These are phyloP conservation scores for Catocala nupta DNA, from an alignment of 2,888 invertebrate genomes.

Conservation along the genomic window DNA sequence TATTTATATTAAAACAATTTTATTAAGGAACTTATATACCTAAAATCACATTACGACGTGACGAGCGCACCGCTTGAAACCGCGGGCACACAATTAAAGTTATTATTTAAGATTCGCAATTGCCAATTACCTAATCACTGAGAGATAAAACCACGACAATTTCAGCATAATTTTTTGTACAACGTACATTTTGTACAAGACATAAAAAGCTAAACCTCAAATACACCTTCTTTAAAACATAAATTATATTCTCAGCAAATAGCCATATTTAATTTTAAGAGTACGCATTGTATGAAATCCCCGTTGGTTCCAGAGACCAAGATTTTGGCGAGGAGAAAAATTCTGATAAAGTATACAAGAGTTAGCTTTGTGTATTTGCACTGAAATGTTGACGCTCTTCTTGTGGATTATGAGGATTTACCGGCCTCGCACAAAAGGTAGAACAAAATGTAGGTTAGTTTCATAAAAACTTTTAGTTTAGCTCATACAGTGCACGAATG, in stretches of 20 bases:
- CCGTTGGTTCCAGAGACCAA: slow-evolving; percentile 37
- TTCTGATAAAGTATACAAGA: slow-evolving; percentile 51
- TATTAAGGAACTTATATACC: too few species aligned
- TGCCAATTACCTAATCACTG: too few species aligned
- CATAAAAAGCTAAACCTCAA: not conserved
- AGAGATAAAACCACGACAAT: too few species aligned
- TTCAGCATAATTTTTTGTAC: too few species aligned
- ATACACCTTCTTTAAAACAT: slow-evolving; percentile 2
- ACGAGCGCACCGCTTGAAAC: too few species aligned
- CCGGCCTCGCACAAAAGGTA: slow-evolving; percentile 50
- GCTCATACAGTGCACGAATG: not conserved
- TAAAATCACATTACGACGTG: too few species aligned
- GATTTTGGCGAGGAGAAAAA: slow-evolving; percentile 48
- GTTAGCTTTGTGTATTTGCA: slow-evolving; percentile 57
- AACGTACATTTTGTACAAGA: too few species aligned
- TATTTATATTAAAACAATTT: too few species aligned
- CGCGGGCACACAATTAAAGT: too few species aligned
- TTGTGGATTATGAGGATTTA: slow-evolving; percentile 64
- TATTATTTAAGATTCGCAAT: not conserved
- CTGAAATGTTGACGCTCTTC: slow-evolving; percentile 61
- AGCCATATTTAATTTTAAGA: slow-evolving; percentile 42
- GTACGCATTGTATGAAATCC: slow-evolving; percentile 39
- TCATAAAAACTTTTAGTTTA: slow-evolving; percentile 11
- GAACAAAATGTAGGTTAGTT: slow-evolving; percentile 31
- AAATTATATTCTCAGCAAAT: slow-evolving; percentile 8